Evolutionary conservation across 1,140 invertebrate genomes (phyloP).

Genomic region (Phthorimaea operculella): DNA sequence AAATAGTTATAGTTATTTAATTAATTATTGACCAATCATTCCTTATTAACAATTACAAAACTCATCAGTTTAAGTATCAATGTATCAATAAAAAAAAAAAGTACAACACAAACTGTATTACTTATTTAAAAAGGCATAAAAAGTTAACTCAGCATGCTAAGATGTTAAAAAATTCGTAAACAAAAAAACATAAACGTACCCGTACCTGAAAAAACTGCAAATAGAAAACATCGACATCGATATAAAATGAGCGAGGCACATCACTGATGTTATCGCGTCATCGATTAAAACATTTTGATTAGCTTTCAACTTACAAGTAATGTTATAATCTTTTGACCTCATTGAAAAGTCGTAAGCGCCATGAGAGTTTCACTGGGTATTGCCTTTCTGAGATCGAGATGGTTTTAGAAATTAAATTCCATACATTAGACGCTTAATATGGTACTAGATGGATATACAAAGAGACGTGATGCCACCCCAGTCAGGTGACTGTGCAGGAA

Average conservation of each 20-base stretch:
- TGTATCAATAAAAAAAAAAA: too few species aligned
- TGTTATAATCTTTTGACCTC: slow-evolving; percentile 52
- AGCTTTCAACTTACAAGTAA: slow-evolving; percentile 64
- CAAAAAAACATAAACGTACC: neutral
- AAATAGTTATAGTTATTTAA: too few species aligned
- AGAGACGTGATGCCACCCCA: slow-evolving; percentile 61
- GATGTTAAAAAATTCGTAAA: neutral
- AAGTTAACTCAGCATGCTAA: too few species aligned
- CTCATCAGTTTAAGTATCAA: too few species aligned
- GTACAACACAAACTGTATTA: too few species aligned
- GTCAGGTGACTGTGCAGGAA: slow-evolving; percentile 64
- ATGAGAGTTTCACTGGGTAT: slow-evolving; percentile 32
- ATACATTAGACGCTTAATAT: slow-evolving; percentile 61
- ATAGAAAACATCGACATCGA: neutral
- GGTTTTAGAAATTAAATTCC: slow-evolving; percentile 59
- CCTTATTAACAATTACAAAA: too few species aligned
- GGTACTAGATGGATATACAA: slow-evolving; percentile 57
- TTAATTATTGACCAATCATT: too few species aligned
- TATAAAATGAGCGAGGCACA: slow-evolving; percentile 17
- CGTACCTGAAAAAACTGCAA: neutral
- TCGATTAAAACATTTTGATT: slow-evolving; percentile 68
- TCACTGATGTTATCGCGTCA: slow-evolving; percentile 57
- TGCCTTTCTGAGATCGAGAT: slow-evolving; percentile 36
- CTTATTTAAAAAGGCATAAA: too few species aligned
- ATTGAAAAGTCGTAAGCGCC: slow-evolving; percentile 52